Percentiles rank a stretch among this genome's conserved stretches.
Conservation (phyloP, 2,797 vertebrate species). For the Acanthurus lineatus region DNA sequence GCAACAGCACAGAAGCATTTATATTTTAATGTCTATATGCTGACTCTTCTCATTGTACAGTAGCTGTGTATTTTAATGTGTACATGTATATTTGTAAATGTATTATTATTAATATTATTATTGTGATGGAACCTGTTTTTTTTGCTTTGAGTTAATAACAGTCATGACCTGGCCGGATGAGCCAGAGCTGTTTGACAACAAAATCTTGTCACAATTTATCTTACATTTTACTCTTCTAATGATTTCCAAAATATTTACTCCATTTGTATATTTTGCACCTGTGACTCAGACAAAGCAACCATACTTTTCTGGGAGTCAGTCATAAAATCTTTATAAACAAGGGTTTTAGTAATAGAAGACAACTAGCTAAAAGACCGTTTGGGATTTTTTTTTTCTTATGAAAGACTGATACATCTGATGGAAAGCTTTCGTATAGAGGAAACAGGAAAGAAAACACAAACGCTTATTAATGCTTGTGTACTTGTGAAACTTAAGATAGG, state of each 20-base stretch:
- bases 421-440: slow-evolving; percentile 4
- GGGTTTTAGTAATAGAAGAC: slow-evolving; percentile 13
- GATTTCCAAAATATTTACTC: slow-evolving; percentile 53
- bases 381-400: background rate
- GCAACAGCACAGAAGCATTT: slow-evolving; percentile 65
- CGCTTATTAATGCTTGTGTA: slow-evolving; percentile 15
- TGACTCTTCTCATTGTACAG: slow-evolving; percentile 72
- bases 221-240: slow-evolving; percentile 41
- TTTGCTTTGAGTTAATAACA: slow-evolving; percentile 58
- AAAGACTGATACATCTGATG: background rate
- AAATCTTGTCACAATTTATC: slow-evolving; percentile 5
- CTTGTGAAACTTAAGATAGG: slow-evolving; percentile 22
- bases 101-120: slow-evolving; percentile 78
- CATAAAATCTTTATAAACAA: slow-evolving; percentile 6
- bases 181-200: slow-evolving; percentile 39
- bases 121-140: slow-evolving; percentile 51
- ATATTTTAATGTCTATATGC: slow-evolving; percentile 50
- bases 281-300: slow-evolving; percentile 17
- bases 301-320: slow-evolving; percentile 2
- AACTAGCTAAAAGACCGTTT: background rate
- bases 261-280: slow-evolving; percentile 53
- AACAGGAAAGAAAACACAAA: slow-evolving; percentile 9
- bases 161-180: slow-evolving; percentile 17
- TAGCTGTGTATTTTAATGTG: slow-evolving; percentile 72
- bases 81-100: slow-evolving; percentile 82